Evolutionary conservation across 2,888 invertebrate genomes (phyloP).

Genomic region (Nephrocerus scutellatus): DNA sequence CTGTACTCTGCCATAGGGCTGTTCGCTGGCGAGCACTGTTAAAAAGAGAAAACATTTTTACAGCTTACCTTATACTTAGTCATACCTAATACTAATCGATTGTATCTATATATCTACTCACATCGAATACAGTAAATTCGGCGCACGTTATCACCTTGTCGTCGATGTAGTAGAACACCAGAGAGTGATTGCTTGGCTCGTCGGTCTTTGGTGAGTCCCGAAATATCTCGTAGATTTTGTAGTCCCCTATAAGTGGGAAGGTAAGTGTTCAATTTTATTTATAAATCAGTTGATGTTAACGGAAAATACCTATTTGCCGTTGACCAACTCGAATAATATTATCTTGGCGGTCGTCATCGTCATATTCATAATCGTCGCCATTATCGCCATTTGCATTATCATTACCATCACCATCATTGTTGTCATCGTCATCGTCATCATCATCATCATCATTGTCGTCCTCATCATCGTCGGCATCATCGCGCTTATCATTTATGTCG

Average conservation of each 20-base stretch:
- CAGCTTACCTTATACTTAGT: not conserved
- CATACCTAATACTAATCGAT: not conserved
- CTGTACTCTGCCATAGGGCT: slow-evolving; percentile 35
- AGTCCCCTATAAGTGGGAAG: slow-evolving; percentile 29
- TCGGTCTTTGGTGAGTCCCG: slow-evolving; percentile 27
- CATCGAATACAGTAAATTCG: slow-evolving; percentile 34
- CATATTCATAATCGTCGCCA: slow-evolving; percentile 13
- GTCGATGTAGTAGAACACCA: slow-evolving; percentile 39
- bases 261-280: not conserved
- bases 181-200: slow-evolving; percentile 26
- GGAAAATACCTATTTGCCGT: slow-evolving; percentile 31
- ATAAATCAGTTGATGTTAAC: not conserved
- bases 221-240: slow-evolving; percentile 31
- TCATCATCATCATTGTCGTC: slow-evolving; percentile 6
- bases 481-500: slow-evolving; percentile 12
- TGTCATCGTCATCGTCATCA: slow-evolving; percentile 17
- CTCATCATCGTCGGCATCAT: slow-evolving; percentile 4
- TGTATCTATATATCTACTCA: slow-evolving; percentile 26
- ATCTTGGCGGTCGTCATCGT: slow-evolving; percentile 20
- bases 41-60: slow-evolving; percentile 7
- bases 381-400: slow-evolving; percentile 19
- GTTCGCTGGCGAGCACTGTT: slow-evolving; percentile 24
- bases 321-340: slow-evolving; percentile 33
- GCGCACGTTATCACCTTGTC: slow-evolving; percentile 35
- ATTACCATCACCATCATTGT: slow-evolving; percentile 15